These are phyloP conservation scores for Lanius ludovicianus DNA, from an alignment of 2,113 vertebrate genomes.

Conservation along the genomic window DNA sequence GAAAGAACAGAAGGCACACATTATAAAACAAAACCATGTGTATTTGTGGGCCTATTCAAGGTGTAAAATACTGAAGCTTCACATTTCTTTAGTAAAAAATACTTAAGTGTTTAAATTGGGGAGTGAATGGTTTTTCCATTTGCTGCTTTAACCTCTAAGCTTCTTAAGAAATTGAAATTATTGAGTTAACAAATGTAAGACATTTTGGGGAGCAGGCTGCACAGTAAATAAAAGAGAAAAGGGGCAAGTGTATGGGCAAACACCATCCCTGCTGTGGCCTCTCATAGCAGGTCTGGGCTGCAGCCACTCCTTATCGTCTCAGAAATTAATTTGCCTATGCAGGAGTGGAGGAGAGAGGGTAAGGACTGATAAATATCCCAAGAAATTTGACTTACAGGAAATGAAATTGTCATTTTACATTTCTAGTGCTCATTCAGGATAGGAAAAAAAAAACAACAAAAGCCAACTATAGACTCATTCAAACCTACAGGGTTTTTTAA, in stretches of 20 bases:
- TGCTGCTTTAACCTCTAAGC: background rate
- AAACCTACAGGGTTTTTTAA: background rate
- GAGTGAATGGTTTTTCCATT: rapidly evolving
- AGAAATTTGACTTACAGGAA: background rate
- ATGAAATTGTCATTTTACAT: background rate
- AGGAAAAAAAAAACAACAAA: too few relatives aligned
- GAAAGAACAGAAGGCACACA: background rate
- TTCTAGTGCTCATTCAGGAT: background rate
- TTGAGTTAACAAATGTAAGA: background rate
- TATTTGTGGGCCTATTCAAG: background rate
- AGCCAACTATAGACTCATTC: background rate
- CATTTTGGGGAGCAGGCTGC: background rate
- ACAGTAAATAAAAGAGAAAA: background rate
- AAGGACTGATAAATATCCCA: background rate
- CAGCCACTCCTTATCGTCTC: background rate
- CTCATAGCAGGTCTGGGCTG: background rate
- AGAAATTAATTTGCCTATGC: background rate
- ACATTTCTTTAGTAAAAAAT: background rate
- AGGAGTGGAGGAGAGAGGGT: background rate
- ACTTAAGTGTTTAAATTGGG: background rate
- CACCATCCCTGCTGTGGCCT: background rate
- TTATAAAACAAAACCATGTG: background rate
- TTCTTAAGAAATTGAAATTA: background rate
- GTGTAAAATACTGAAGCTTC: background rate
- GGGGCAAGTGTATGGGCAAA: background rate